Percentiles rank a stretch among this genome's conserved stretches.
Conservation (phyloP, 2,888 invertebrate genomes). For the Tromatobia lineatoria region DNA sequence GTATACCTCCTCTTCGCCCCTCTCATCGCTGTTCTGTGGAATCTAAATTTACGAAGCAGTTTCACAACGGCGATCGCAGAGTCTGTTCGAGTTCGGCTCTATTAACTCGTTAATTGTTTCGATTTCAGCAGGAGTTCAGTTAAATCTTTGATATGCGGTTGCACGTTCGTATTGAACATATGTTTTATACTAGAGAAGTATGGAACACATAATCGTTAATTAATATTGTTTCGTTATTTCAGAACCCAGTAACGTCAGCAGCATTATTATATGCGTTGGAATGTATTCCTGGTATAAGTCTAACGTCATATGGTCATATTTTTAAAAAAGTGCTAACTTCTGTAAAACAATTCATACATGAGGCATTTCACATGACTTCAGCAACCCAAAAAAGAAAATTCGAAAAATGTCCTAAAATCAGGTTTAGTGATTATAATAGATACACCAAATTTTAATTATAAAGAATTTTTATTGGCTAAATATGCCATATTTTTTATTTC, state of each 20-base stretch:
- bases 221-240: not conserved
- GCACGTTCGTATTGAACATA: not conserved
- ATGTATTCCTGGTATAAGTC: too few species aligned
- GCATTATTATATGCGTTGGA: too few species aligned
- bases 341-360: too few species aligned
- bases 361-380: too few species aligned
- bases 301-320: too few species aligned
- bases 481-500: too few species aligned
- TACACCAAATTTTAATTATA: too few species aligned
- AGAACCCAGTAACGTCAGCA: not conserved
- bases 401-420: too few species aligned
- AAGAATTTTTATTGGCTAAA: too few species aligned
- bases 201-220: not conserved
- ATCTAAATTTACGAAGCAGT: constrained; percentile 46
- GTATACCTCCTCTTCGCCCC: not conserved
- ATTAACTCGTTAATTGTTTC: constrained; percentile 65
- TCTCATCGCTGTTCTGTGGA: constrained; percentile 4
- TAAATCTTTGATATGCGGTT: not conserved
- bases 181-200: not conserved
- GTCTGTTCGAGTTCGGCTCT: constrained; percentile 31
- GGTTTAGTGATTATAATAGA: too few species aligned
- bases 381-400: too few species aligned
- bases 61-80: not conserved
- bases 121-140: constrained; percentile 40
- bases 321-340: too few species aligned